A percentile compares a stretch with the other conserved stretches of the same genome.
Conservation (phyloP, 2,113 vertebrate genomes). For the Istiophorus platypterus region DNA sequence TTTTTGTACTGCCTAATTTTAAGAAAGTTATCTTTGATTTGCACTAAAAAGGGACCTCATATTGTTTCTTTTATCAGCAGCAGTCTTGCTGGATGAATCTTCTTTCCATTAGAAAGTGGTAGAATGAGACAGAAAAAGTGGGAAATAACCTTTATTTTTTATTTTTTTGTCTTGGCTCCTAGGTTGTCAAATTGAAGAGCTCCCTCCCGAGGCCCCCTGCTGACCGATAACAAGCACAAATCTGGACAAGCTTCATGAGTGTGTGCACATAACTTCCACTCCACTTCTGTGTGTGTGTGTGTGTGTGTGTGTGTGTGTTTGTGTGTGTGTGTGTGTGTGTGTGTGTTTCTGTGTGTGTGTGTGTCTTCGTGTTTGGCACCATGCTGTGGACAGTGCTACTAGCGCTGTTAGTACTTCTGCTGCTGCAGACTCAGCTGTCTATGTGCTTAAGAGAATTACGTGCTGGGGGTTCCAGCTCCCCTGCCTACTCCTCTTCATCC, state of each 20-base stretch:
- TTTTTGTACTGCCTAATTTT: neutral
- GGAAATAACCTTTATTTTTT: slow-evolving; percentile 29
- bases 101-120: neutral
- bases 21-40: neutral
- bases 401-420: slow-evolving; percentile 81
- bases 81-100: neutral
- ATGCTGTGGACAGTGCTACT: slow-evolving; percentile 86
- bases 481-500: slow-evolving; percentile 45
- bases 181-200: slow-evolving; percentile 59
- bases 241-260: slow-evolving; percentile 60
- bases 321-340: slow-evolving; percentile 38
- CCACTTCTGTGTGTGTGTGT: slow-evolving; percentile 34
- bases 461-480: slow-evolving; percentile 43
- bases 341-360: slow-evolving; percentile 33
- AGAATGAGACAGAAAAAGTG: slow-evolving; percentile 16
- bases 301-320: too few species aligned
- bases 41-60: neutral
- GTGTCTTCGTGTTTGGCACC: slow-evolving; percentile 58
- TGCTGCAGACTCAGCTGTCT: slow-evolving; percentile 85
- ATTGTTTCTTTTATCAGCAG: slow-evolving; percentile 9
- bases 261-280: slow-evolving; percentile 59
- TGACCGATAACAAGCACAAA: slow-evolving; percentile 58
- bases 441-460: slow-evolving; percentile 81
- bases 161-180: slow-evolving; percentile 3
- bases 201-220: slow-evolving; percentile 53